These are phyloP conservation scores for Anthopleura xanthogrammica DNA, from an alignment of 92 coral and sea anemone genomes.

Conservation along the genomic window DNA sequence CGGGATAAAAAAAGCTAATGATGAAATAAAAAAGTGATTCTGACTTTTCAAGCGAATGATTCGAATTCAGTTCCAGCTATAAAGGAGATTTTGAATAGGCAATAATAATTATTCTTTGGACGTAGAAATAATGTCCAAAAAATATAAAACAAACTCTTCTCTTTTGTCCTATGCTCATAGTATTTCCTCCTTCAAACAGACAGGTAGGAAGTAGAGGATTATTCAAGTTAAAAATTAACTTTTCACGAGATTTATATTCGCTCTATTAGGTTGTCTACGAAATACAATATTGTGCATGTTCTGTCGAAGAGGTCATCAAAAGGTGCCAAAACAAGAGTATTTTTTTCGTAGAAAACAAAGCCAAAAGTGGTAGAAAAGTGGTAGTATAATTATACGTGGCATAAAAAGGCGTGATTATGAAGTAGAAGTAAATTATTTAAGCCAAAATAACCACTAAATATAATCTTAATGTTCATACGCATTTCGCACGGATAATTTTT, in stretches of 20 bases:
- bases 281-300: background rate
- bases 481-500: too few relatives aligned
- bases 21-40: background rate
- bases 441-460: background rate
- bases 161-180: background rate
- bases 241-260: background rate
- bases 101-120: too few relatives aligned
- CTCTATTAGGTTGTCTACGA: background rate
- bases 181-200: background rate
- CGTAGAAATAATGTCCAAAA: background rate
- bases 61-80: too few relatives aligned
- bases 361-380: background rate
- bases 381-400: background rate
- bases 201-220: background rate
- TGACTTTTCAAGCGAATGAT: background rate
- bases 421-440: background rate
- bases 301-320: background rate
- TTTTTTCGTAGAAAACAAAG: background rate
- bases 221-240: background rate
- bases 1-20: too few relatives aligned
- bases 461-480: too few relatives aligned
- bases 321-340: too few relatives aligned
- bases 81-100: background rate
- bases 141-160: background rate
- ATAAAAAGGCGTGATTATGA: background rate